These are phyloP conservation scores for Poecilia wingei DNA, from an alignment of 2,797 vertebrate species.

Conservation along the genomic window DNA sequence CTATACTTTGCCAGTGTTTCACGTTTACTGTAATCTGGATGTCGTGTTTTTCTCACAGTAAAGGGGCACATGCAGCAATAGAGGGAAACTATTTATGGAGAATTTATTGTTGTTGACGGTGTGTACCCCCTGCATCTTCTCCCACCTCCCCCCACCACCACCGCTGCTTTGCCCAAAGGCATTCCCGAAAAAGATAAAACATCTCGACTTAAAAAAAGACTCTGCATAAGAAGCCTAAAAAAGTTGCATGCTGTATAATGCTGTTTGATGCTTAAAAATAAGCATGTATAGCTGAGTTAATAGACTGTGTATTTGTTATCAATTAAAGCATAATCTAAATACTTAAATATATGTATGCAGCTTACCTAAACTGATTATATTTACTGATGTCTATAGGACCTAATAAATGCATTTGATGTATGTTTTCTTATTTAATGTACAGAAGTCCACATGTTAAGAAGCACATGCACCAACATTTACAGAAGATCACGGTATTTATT, in stretches of 20 bases:
- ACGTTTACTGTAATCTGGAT: slow-evolving; percentile 19
- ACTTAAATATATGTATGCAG: slow-evolving; percentile 5
- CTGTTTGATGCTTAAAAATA: slow-evolving; percentile 40
- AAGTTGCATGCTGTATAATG: slow-evolving; percentile 37
- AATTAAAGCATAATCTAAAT: slow-evolving; percentile 16
- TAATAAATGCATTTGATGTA: slow-evolving; percentile 14
- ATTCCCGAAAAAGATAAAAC: slow-evolving; percentile 56
- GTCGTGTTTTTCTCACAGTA: slow-evolving; percentile 20
- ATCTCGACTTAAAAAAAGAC: slow-evolving; percentile 45
- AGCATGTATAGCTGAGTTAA: slow-evolving; percentile 20
- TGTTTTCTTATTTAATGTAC: slow-evolving; percentile 16
- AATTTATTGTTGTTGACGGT: slow-evolving; percentile 34
- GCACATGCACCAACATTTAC: slow-evolving; percentile 25
- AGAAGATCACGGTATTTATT: slow-evolving; percentile 20
- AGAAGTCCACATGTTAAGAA: slow-evolving; percentile 18
- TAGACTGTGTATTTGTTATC: slow-evolving; percentile 17
- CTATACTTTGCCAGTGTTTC: background rate
- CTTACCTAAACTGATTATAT: background rate
- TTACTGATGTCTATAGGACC: background rate
- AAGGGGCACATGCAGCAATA: slow-evolving; percentile 6
- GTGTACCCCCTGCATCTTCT: slow-evolving; percentile 36
- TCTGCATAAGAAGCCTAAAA: slow-evolving; percentile 30
- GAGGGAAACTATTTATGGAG: slow-evolving; percentile 40
- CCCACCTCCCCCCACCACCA: slow-evolving; percentile 26
- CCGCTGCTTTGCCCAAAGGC: slow-evolving; percentile 54